Percentiles rank a stretch among this genome's conserved stretches.
Conservation (phyloP, 2,113 vertebrate genomes). For the Bufo bufo region DNA sequence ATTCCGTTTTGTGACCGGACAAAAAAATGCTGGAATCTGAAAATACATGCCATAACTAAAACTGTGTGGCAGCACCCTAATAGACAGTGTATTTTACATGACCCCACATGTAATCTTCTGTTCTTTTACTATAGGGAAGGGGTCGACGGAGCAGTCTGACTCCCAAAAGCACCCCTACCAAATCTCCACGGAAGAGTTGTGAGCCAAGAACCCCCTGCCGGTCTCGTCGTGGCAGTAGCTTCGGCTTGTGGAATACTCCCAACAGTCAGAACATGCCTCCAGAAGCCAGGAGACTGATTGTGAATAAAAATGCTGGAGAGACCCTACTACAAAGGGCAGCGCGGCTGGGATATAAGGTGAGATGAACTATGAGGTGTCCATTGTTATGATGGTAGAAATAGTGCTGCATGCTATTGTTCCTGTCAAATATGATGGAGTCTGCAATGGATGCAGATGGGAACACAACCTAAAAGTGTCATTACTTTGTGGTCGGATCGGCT, state of each 20-base stretch:
- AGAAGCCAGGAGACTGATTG: slow-evolving; percentile 91
- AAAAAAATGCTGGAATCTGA: no score
- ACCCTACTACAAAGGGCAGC: slow-evolving; percentile 93
- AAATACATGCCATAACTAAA: no score
- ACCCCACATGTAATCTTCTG: slow-evolving; percentile 22
- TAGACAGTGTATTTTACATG: background rate
- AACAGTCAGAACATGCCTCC: slow-evolving; percentile 80
- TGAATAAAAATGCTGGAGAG: slow-evolving; percentile 97
- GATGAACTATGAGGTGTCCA: no score
- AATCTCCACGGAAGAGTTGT: slow-evolving; percentile 69
- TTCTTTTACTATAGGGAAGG: slow-evolving; percentile 66
- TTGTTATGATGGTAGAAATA: no score
- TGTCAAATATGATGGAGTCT: no score
- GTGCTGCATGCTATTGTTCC: no score
- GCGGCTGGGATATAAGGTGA: slow-evolving; percentile 93
- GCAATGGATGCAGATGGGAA: no score
- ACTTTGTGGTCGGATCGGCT: no score
- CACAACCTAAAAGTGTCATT: no score
- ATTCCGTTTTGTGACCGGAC: no score
- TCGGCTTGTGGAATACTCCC: slow-evolving; percentile 72
- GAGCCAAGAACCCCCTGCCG: slow-evolving; percentile 71
- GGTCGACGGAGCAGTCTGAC: slow-evolving; percentile 68
- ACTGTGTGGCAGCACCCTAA: no score
- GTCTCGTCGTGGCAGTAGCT: slow-evolving; percentile 72
- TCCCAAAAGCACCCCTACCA: slow-evolving; percentile 59